Evolutionary conservation across 2,888 invertebrate genomes (phyloP).

Genomic region (Cheilosia urbana): DNA sequence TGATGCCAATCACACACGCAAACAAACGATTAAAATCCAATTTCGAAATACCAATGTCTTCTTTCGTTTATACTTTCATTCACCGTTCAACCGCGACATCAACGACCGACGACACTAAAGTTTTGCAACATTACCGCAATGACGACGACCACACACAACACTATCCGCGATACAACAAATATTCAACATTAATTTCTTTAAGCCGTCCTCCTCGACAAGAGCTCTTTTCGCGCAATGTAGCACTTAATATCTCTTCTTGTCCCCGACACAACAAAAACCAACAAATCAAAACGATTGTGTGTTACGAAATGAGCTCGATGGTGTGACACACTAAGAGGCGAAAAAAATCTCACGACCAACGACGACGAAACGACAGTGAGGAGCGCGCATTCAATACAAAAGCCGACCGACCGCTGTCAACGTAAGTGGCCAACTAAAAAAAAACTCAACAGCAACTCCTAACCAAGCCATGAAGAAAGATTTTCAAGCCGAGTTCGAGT

Average conservation of each 20-base stretch:
- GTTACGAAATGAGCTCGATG: conserved; percentile 59
- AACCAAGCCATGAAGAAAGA: conserved; percentile 56
- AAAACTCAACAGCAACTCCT: conserved; percentile 65
- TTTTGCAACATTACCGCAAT: conserved; percentile 71
- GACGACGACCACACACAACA: conserved; percentile 59
- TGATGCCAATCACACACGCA: conserved; percentile 31
- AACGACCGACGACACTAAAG: conserved; percentile 49
- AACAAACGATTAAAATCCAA: conserved; percentile 25
- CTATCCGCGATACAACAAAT: conserved; percentile 32
- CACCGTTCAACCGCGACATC: conserved; percentile 57
- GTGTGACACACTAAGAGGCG: conserved; percentile 64
- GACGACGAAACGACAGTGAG: conserved; percentile 21
- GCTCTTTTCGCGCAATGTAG: conserved; percentile 68
- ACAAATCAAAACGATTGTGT: conserved; percentile 65
- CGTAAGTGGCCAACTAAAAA: conserved; percentile 73
- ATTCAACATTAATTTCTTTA: conserved; percentile 57
- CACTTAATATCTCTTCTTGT: conserved; percentile 66
- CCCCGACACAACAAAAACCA: conserved; percentile 44
- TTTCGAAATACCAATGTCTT: conserved; percentile 50
- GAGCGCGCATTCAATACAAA: conserved; percentile 44
- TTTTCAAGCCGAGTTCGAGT: conserved; percentile 17
- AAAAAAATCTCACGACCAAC: conserved; percentile 52
- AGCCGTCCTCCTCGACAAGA: conserved; percentile 63
- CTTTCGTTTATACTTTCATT: conserved; percentile 36
- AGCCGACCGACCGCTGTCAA: conserved; percentile 70